phyloP scores from a whole-genome alignment of 2,888 invertebrate species.

The Melanostoma mellinum region DNA sequence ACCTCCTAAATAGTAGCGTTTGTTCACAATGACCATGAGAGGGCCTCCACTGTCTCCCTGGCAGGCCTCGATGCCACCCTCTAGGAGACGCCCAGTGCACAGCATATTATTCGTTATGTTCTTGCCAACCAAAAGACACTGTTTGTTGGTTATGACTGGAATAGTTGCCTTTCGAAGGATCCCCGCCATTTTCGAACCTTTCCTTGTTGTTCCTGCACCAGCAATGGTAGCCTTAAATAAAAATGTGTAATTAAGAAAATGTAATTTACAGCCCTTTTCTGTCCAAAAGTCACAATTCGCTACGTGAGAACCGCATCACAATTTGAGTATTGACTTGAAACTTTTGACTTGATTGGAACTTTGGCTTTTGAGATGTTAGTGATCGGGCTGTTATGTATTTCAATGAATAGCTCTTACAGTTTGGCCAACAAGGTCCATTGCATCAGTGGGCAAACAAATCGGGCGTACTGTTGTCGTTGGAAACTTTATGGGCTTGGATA shows the following conservation, averaged over 20 bases:
- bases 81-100: conserved; percentile 43
- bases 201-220: conserved; percentile 41
- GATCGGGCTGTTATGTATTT: not conserved
- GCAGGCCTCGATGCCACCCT: conserved; percentile 37
- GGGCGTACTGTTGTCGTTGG: conserved; percentile 79
- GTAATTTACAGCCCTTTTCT: too few relatives aligned
- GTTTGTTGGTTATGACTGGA: conserved; percentile 53
- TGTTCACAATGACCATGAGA: conserved; percentile 54
- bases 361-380: conserved; percentile 31
- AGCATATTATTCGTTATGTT: conserved; percentile 54
- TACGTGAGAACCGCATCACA: too few relatives aligned
- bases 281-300: too few relatives aligned
- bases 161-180: conserved; percentile 48
- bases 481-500: conserved; percentile 86
- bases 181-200: not conserved
- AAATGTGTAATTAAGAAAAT: too few relatives aligned
- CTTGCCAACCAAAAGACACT: conserved; percentile 52
- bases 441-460: conserved; percentile 46
- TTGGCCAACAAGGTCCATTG: conserved; percentile 29
- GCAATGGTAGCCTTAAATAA: conserved; percentile 48
- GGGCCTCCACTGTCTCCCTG: conserved; percentile 70
- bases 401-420: conserved; percentile 29
- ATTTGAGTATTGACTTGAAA: conserved; percentile 15
- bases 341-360: conserved; percentile 43
- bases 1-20: conserved; percentile 59